These are phyloP conservation scores for Cabera pusaria DNA, from an alignment of 2,888 invertebrate genomes.

Conservation along the genomic window DNA sequence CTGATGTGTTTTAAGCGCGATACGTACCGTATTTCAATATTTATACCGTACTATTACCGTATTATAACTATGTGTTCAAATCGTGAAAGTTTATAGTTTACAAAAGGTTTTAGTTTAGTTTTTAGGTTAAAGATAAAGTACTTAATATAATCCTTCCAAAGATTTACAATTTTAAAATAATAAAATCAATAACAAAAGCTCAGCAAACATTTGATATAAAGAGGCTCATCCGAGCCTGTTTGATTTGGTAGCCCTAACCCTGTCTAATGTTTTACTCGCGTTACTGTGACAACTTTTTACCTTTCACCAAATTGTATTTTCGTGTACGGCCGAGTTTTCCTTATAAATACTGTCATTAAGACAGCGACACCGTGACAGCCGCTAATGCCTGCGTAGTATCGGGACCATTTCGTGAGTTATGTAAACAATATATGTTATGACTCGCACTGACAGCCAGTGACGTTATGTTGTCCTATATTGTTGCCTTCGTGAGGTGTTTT, in stretches of 20 bases:
- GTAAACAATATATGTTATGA: slow-evolving; percentile 65
- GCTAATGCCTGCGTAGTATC: slow-evolving; percentile 73
- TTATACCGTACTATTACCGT: too few species aligned
- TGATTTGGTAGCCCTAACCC: slow-evolving; percentile 34
- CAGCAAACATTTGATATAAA: too few species aligned
- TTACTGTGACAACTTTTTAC: slow-evolving; percentile 77
- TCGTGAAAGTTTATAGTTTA: too few species aligned
- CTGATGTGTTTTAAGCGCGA: too few species aligned
- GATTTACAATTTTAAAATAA: too few species aligned
- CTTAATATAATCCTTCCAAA: too few species aligned
- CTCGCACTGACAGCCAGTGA: slow-evolving; percentile 43
- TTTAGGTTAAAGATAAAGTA: too few species aligned
- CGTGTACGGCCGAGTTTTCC: slow-evolving; percentile 80
- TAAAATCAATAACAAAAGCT: too few species aligned
- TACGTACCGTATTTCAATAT: too few species aligned
- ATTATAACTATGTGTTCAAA: too few species aligned
- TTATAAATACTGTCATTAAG: slow-evolving; percentile 83
- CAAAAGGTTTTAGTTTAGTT: too few species aligned
- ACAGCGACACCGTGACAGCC: slow-evolving; percentile 73
- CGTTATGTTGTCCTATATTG: slow-evolving; percentile 32
- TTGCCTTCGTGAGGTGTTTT: slow-evolving; percentile 7
- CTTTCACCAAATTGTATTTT: slow-evolving; percentile 82
- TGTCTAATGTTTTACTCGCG: slow-evolving; percentile 76
- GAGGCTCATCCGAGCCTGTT: too few species aligned
- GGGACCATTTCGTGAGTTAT: slow-evolving; percentile 64